Conservation (phyloP, 1,140 invertebrate species). For the Acarapis woodi region DNA sequence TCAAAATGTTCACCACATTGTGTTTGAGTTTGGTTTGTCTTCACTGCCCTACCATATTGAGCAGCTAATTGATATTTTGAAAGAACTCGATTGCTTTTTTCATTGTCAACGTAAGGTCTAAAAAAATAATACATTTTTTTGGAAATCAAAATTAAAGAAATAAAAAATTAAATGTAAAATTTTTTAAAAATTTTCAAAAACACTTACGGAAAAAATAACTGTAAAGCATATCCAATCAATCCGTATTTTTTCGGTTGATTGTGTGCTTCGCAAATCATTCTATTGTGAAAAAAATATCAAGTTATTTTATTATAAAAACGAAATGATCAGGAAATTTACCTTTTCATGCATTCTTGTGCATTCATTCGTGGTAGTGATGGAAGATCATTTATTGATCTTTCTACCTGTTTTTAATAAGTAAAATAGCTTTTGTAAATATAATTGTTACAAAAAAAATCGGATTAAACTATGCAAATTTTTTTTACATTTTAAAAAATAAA, state of each 20-base stretch:
- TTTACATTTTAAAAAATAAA: no score
- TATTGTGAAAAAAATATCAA: no score
- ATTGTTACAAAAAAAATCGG: no score
- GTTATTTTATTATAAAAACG: no score
- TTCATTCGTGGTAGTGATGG: slow-evolving; percentile 14
- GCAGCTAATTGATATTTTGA: slow-evolving; percentile 16
- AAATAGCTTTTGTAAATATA: no score
- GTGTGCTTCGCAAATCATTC: slow-evolving; percentile 16
- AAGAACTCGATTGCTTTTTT: slow-evolving; percentile 11
- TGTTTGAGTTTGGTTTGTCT: no score
- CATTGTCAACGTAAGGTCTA: slow-evolving; percentile 12
- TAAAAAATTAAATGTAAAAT: background rate
- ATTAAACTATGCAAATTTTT: no score
- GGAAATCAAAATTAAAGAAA: background rate
- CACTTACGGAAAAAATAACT: slow-evolving; percentile 17
- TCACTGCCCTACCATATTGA: slow-evolving; percentile 14
- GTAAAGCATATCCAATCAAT: slow-evolving; percentile 14
- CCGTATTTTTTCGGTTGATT: slow-evolving; percentile 16
- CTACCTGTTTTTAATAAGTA: no score
- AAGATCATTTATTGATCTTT: slow-evolving; percentile 13
- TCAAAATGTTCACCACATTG: slow-evolving; percentile 15
- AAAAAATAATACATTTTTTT: slow-evolving; percentile 1
- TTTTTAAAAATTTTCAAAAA: background rate
- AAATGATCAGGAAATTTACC: no score
- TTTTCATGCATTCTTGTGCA: slow-evolving; percentile 16